These are phyloP conservation scores for Ia io DNA, from an alignment of 2,113 vertebrate species.

Conservation along the genomic window DNA sequence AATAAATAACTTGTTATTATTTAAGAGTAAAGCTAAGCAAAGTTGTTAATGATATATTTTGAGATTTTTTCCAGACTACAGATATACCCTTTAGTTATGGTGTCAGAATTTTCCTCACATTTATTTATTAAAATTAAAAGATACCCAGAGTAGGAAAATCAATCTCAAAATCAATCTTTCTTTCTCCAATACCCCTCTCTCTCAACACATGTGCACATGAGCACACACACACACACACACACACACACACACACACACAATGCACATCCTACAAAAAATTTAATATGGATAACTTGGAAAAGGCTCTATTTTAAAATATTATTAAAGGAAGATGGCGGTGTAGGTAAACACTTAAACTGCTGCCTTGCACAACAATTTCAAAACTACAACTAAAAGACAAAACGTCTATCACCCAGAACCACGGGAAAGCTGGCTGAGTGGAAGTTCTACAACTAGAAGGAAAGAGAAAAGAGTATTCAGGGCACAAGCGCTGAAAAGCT, in stretches of 20 bases:
- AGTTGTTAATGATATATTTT: not conserved
- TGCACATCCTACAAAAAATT: not conserved
- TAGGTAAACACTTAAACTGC: too few species aligned
- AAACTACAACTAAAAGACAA: too few species aligned
- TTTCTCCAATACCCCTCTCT: not conserved
- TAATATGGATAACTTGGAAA: not conserved
- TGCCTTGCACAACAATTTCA: too few species aligned
- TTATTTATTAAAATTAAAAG: not conserved
- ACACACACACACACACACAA: not conserved
- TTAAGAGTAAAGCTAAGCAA: not conserved
- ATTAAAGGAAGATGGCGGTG: not conserved
- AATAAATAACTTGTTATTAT: not conserved
- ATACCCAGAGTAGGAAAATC: not conserved
- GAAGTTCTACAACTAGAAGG: too few species aligned
- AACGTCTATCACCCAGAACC: too few species aligned
- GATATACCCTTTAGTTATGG: not conserved
- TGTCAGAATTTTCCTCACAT: not conserved
- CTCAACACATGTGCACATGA: not conserved
- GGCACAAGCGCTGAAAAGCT: too few species aligned
- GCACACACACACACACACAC: not conserved
- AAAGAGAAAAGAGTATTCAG: too few species aligned
- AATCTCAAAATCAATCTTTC: not conserved
- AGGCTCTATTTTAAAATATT: not conserved
- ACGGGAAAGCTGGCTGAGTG: too few species aligned
- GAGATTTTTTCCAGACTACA: not conserved